These are phyloP conservation scores for Coleophora deauratella DNA, from an alignment of 2,888 invertebrate genomes.

Conservation along the genomic window DNA sequence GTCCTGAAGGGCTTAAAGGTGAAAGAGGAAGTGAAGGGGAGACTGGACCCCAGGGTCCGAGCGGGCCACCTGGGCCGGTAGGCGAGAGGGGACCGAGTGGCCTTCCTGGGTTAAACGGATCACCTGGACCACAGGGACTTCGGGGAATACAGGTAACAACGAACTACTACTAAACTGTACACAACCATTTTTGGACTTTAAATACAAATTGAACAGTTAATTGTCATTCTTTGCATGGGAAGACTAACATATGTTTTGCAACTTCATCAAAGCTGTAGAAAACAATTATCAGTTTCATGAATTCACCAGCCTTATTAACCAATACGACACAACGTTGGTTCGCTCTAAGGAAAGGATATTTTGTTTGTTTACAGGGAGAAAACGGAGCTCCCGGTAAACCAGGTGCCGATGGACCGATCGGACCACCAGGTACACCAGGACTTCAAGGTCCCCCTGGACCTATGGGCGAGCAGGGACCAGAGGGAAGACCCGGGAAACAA, in stretches of 20 bases:
- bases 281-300: too few relatives aligned
- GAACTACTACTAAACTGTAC: too few relatives aligned
- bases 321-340: too few relatives aligned
- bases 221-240: too few relatives aligned
- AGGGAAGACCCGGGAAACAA: conserved; percentile 78
- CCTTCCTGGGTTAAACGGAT: conserved; percentile 78
- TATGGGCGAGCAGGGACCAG: conserved; percentile 73
- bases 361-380: conserved; percentile 72
- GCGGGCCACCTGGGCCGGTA: conserved; percentile 79
- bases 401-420: conserved; percentile 82
- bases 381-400: conserved; percentile 81
- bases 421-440: conserved; percentile 78
- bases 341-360: background rate
- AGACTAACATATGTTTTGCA: too few relatives aligned
- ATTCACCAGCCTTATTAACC: too few relatives aligned
- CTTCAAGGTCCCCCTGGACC: conserved; percentile 79
- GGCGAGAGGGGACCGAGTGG: conserved; percentile 79
- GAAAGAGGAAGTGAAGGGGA: conserved; percentile 81
- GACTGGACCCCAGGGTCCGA: conserved; percentile 79
- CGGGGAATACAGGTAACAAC: conserved; percentile 77
- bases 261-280: too few relatives aligned
- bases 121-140: conserved; percentile 77
- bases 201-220: too few relatives aligned
- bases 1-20: conserved; percentile 83
- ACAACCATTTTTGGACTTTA: too few relatives aligned